These are phyloP conservation scores for Semibalanus balanoides DNA, from an alignment of 1,140 invertebrate genomes.

Conservation along the genomic window DNA sequence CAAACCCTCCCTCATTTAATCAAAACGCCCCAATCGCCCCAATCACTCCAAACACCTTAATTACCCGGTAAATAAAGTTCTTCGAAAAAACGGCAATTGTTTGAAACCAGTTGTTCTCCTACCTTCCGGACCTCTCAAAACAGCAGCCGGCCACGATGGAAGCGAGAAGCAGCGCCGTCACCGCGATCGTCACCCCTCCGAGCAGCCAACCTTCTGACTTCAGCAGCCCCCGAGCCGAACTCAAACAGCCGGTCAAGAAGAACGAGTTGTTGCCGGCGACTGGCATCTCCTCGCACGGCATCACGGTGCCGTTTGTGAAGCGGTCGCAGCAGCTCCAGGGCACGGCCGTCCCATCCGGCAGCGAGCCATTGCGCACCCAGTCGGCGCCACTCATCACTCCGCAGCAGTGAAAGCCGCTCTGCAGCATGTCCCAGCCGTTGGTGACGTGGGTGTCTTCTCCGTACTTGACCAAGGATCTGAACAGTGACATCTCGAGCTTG, in stretches of 20 bases:
- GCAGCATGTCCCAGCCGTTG: not conserved
- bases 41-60: no score
- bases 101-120: no score
- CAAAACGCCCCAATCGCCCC: no score
- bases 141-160: not conserved
- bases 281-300: not conserved
- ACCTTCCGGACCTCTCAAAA: not conserved
- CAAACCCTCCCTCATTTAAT: no score
- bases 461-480: not conserved
- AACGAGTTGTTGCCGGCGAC: not conserved
- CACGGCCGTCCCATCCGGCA: not conserved
- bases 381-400: not conserved
- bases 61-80: no score
- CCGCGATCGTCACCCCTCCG: not conserved
- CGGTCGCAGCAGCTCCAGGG: not conserved
- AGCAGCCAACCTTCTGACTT: not conserved
- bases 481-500: not conserved
- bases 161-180: not conserved
- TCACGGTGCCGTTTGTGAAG: not conserved
- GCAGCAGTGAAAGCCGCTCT: not conserved
- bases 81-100: no score
- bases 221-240: not conserved
- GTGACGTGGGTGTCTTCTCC: not conserved
- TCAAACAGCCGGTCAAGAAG: not conserved
- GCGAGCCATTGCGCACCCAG: not conserved